Base-by-base conservation (phyloP, 2,888 invertebrate species). In the Lithophane semibrunnea region DNA sequence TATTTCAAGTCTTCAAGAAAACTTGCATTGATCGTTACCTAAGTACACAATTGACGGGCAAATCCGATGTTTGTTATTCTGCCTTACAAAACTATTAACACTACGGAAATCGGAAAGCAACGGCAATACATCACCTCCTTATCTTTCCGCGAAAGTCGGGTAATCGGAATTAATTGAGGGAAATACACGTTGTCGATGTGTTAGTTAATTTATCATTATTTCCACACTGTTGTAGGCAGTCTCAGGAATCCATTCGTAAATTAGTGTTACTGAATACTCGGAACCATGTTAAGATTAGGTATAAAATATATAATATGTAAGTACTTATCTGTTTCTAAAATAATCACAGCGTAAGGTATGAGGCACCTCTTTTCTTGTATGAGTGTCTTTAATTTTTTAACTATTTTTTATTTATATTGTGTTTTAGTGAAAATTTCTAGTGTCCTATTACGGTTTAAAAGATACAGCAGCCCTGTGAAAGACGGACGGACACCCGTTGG, bases 111-210 rank as follows among this genome's bases (percentile, higher is more conserved):
- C 73, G 68, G 72, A 83, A 83, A 44, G 73, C 73, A 83, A 74
- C 49, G 4, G 71, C 64, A 56, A 76, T 84, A 61, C 66, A 72
- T 83, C 73, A 83, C 71, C 52, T 71, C 63, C 56, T 79, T 84
- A 84, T 83, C 83, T 80, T 77, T 74, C 74, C 73, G 80, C 76
- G 84, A 84, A 84, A 84, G 84, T 75, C 63, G 69, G 54, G 42
- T 77, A 84, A 84, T 73, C 63, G 63, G 44, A 61, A 63, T 72
- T 84, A 84, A 84, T 84, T 73, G 74, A 71, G 61, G 84, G 84
- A 84, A 84, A 58, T 83, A 80, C 77, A 68, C 84, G 71, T 73
- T 52, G 73, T 44, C n/a, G 42, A 73, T 64, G 66, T 73, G 52
- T 54, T 63, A 63, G 60, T 75, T 80, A 68, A 69, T 84, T 67